These are phyloP conservation scores for Uloborus diversus DNA, from an alignment of 1,140 invertebrate genomes.

Conservation along the genomic window DNA sequence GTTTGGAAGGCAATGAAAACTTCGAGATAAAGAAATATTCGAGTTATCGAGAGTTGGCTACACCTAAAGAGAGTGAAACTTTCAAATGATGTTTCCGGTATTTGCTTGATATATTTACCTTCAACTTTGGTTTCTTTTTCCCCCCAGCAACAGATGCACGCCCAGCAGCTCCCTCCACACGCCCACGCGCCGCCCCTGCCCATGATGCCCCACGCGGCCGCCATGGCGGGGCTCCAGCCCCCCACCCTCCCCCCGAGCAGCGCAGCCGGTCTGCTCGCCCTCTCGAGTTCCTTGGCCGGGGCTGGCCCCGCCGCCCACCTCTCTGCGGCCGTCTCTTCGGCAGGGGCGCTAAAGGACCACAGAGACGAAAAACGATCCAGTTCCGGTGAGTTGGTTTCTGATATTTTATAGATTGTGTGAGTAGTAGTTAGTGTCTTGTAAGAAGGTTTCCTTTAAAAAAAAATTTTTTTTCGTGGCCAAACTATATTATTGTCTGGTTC, in stretches of 20 bases:
- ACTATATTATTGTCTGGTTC: no score
- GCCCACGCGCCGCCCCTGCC: conserved; percentile 77
- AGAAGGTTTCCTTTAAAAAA: no score
- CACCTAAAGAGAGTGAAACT: no score
- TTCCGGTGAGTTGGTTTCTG: conserved; percentile 38
- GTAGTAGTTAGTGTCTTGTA: no score
- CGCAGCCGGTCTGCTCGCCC: conserved; percentile 64
- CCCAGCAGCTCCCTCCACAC: conserved; percentile 77
- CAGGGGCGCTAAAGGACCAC: conserved; percentile 57
- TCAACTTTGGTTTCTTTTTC: no score
- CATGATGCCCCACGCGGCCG: conserved; percentile 73
- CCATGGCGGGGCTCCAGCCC: conserved; percentile 59
- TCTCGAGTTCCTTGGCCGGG: conserved; percentile 59
- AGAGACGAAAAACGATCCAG: conserved; percentile 58
- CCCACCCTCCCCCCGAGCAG: conserved; percentile 60
- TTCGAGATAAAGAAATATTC: no score
- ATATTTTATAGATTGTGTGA: not conserved
- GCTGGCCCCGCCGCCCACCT: conserved; percentile 56
- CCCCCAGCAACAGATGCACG: conserved; percentile 88
- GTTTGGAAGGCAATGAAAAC: no score
- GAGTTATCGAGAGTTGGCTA: no score
- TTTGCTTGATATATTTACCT: no score
- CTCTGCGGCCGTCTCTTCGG: conserved; percentile 45
- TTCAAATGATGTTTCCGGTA: no score
- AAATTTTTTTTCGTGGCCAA: no score